Base-by-base conservation (phyloP, 2,113 vertebrate species). In the Cyphomyrus plagiostoma region DNA sequence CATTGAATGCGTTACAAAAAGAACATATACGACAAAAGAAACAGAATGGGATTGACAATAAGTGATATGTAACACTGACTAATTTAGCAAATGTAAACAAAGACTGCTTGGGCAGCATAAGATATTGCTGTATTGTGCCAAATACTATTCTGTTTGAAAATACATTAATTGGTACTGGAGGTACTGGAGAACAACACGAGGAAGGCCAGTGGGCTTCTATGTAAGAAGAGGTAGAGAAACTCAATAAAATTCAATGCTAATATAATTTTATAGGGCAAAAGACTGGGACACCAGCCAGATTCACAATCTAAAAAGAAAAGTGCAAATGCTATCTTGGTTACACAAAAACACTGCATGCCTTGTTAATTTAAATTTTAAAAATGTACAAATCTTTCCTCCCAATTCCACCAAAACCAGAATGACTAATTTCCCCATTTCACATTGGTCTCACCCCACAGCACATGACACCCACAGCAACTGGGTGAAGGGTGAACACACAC, bases 31-130 rank as follows among this genome's bases (percentile, higher is more conserved):
- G 3, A 80, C 35, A 80, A 80, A 80, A 80, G 35, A 80, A 80
- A 80, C 17, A 35, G 74, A 80, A 80, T 80, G 74, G 74, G 1
- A 39, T 7, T 42, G 35, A 80, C 74, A 80, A 80, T 80, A 80
- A 80, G 74, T 80, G 74, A 80, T 39, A 80, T 80, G 74, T 80
- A 80, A 80, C 74, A 80, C 74, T 77, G 70, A 77, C 70, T 80
- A 80, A 80, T 39, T 80, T 80, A 39, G 35, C 74, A 80, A 35
- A 80, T 80, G 74, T 42, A 80, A 80, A 80, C 70, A 77, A 42
- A 80, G 74, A 80, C 74, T 80, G 74, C 74, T 80, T 80, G 74
- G 74, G 15, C 35, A 42, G 15, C 74, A 80, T 42, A 80, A 80
- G 74, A 80, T 80, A 39, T 42, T 80, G 30, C 74, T 42, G 35